Percentiles rank a stretch among this genome's conserved stretches.
Conservation (phyloP, 2,888 invertebrate genomes). For the Colostygia pectinataria region DNA sequence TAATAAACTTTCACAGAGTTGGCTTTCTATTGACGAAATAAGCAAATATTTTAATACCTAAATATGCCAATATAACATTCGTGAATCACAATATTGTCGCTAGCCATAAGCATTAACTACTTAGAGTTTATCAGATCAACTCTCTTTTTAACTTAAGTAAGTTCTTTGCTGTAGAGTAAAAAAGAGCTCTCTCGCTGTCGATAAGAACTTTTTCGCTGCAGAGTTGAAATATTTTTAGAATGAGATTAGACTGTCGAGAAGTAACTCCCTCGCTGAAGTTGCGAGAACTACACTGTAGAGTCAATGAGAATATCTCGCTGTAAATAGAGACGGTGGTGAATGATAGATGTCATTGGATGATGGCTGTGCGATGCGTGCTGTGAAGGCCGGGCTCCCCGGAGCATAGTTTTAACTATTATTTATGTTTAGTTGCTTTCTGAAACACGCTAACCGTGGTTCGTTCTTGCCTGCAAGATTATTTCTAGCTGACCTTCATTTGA, state of each 20-base stretch:
- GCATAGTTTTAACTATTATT: constrained; percentile 12
- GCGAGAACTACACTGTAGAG: constrained; percentile 1
- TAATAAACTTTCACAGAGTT: too few species aligned
- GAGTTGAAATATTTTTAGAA: background rate
- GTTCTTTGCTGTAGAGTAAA: background rate
- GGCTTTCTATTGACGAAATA: too few species aligned
- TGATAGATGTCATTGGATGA: constrained; percentile 16
- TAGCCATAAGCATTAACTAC: too few species aligned
- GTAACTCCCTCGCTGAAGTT: constrained; percentile 1
- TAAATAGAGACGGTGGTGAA: constrained; percentile 25
- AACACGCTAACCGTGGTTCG: background rate
- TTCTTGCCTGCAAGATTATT: constrained; percentile 16
- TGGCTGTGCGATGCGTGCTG: constrained; percentile 28
- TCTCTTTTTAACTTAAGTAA: background rate
- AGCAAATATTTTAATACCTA: too few species aligned
- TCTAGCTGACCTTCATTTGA: background rate
- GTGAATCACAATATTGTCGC: too few species aligned
- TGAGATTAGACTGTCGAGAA: constrained; percentile 1
- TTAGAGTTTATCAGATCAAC: too few species aligned
- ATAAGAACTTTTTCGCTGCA: background rate
- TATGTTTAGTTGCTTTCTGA: constrained; percentile 9
- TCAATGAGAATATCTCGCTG: constrained; percentile 5
- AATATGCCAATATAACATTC: too few species aligned
- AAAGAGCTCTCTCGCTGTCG: background rate
- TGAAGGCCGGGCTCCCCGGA: constrained; percentile 22